Evolutionary conservation across 2,888 invertebrate species (phyloP), one percentile per base, ranked within the genome.

Genomic region (Calliphora vomitoria): DNA sequence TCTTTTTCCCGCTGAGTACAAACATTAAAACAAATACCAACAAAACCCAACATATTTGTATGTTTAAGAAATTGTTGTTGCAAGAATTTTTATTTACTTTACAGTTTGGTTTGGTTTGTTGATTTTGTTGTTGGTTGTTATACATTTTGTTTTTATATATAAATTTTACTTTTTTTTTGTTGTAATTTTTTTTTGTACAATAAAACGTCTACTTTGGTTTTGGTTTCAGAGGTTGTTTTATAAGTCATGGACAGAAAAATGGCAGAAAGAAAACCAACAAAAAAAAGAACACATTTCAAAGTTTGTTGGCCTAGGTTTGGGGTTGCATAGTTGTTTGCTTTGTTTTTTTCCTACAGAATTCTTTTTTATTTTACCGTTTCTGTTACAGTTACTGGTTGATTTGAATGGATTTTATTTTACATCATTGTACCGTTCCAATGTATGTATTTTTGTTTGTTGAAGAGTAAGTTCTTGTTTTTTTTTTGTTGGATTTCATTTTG

Each of bases 281-380:
- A 31, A 64, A 18, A 80, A 58, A 71, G 13, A 58, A 71, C 6
- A 62, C 18, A 69, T 82, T 82, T 69, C 62, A 79, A 66, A 87
- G 78, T 85, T 85, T 87, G 87, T 85, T 85, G 75, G 85, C 87
- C 85, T 66, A 60, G 71, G 87, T 82, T 84, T 81, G 64, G 80
- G 79, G 69, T 79, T 82, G 68, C 10, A 60, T 11, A 35, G 8
- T 50, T 44, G 44, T 62, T 50, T 69, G 13, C 66, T 64, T 64
- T 53, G 4, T 44, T 53, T 15, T 69, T 15, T 55, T 44, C 31
- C 11, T 60, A 20, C 10, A 38, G 3, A 5, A 25, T 53, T 64
- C 47, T 74, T 44, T 44, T 55, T 71, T 58, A 18, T 69, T 74
- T 64, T 74, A 31, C 75, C 50, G 18, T n/a, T 82, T 50, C 72